phyloP scores from a whole-genome alignment of 2,888 invertebrate species.

The Plutella xylostella region DNA sequence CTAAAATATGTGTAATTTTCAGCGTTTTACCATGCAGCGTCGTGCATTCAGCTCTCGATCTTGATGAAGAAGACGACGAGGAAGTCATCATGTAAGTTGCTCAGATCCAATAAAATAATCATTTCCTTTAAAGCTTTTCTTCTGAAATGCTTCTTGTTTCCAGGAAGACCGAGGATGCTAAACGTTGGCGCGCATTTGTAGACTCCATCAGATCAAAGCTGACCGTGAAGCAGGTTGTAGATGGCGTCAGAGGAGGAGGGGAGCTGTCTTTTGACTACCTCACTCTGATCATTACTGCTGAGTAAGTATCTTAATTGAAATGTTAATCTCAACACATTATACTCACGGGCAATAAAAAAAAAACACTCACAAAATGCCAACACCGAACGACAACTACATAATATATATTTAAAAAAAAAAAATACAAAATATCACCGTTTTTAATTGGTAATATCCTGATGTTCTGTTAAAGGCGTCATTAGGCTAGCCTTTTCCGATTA shows the following conservation, averaged over 20 bases:
- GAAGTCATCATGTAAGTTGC: constrained; percentile 47
- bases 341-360: no score
- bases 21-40: constrained; percentile 75
- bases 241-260: constrained; percentile 81
- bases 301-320: constrained; percentile 75
- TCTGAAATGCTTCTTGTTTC: background rate
- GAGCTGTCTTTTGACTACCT: constrained; percentile 86
- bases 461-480: no score
- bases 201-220: constrained; percentile 82
- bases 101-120: background rate
- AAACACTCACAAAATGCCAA: no score
- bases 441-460: no score
- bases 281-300: constrained; percentile 82
- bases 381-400: no score
- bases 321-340: no score
- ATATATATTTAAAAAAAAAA: no score
- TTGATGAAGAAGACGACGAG: constrained; percentile 38
- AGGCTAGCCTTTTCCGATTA: no score
- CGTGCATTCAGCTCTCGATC: constrained; percentile 52
- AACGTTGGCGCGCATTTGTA: constrained; percentile 78
- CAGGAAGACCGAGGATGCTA: constrained; percentile 62
- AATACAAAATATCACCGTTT: no score
- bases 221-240: constrained; percentile 87
- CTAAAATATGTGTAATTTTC: no score
- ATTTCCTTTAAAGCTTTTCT: background rate